Base-by-base conservation (phyloP, 1,140 invertebrate genomes). In the Globodera rostochiensis region DNA sequence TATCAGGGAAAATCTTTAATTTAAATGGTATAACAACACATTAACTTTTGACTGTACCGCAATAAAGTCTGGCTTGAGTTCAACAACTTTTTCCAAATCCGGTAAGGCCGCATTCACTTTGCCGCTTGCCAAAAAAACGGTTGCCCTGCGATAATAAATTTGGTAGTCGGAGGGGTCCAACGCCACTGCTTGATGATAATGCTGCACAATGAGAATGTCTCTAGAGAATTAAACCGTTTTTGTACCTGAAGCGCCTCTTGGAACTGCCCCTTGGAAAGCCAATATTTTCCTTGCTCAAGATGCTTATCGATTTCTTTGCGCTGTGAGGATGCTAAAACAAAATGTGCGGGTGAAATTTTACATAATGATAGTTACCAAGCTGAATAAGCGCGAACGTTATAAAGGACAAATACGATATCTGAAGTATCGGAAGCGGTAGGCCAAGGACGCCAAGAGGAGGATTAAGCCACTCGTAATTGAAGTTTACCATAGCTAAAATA, bases 161-260 rank as follows among this genome's bases (percentile, higher is more conserved):
- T 98, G 92, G 91, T 98, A 99, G 91, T 98, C 98, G 77, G 93
- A 93, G 53, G 96, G 95, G 92, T 99, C 97, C 21, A 94, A 95
- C 91, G 98, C 96, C 88, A 99, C 95, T 85, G 97, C 98, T 79
- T 95, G 94, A 93, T 99, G 97, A 92, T 97, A 99, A 90, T 99
- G 96, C 73, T 71, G 36, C 1, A 71, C 25, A 36, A 47, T 15
- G 9, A 13, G 9, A 45, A 36, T 71, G 36, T 36, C 36, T 36
- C 36, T 45, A 45, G 19, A 36, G 5, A 7, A 71, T 25, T 45
- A 71, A 4, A 45, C 36, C 19, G n/a, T 71, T 13, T 45, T 15
- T 15, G n/a, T n/a, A 71, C 69, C 69, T 94, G 94, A 47, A 99
- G 91, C 1, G 98, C 97, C 92, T 99, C 97, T 73, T 95, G 94